Conservation (phyloP, 1,140 invertebrate genomes). For the Aradophagus sp. region DNA sequence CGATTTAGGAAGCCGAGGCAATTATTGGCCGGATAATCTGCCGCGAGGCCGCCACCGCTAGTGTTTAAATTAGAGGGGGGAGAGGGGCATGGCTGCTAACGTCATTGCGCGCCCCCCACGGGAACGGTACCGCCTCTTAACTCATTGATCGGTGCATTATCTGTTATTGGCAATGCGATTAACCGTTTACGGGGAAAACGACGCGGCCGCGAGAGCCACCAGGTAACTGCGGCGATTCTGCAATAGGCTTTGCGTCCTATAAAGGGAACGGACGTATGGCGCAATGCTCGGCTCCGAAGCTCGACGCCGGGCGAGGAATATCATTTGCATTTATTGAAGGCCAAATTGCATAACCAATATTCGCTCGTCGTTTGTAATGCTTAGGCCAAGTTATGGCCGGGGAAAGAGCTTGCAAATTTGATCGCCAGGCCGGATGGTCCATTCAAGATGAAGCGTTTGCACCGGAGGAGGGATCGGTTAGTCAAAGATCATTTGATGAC, state of each 20-base stretch:
- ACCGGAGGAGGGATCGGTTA: too few species aligned
- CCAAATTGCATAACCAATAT: constrained; percentile 52
- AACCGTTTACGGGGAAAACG: constrained; percentile 73
- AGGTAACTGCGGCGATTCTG: constrained; percentile 40
- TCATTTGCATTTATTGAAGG: constrained; percentile 55
- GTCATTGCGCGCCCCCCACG: constrained; percentile 48
- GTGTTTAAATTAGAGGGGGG: constrained; percentile 71
- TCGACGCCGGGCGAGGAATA: constrained; percentile 16
- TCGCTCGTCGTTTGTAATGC: constrained; percentile 41
- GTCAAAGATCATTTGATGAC: too few species aligned
- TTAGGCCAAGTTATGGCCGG: constrained; percentile 33
- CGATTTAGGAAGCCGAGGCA: constrained; percentile 62
- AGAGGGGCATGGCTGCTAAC: constrained; percentile 61
- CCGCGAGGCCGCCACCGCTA: constrained; percentile 66
- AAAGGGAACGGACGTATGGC: constrained; percentile 37
- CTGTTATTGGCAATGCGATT: constrained; percentile 76
- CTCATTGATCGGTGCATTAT: constrained; percentile 75
- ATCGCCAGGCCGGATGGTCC: constrained; percentile 9
- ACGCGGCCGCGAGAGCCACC: constrained; percentile 37
- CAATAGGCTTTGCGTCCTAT: constrained; percentile 37
- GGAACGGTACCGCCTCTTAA: constrained; percentile 60
- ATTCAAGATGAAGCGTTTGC: too few species aligned
- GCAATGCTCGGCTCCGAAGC: constrained; percentile 8
- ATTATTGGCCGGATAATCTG: constrained; percentile 72
- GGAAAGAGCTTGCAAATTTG: constrained; percentile 27